Conservation (phyloP, 2,113 vertebrate genomes). For the Platichthys stellatus region DNA sequence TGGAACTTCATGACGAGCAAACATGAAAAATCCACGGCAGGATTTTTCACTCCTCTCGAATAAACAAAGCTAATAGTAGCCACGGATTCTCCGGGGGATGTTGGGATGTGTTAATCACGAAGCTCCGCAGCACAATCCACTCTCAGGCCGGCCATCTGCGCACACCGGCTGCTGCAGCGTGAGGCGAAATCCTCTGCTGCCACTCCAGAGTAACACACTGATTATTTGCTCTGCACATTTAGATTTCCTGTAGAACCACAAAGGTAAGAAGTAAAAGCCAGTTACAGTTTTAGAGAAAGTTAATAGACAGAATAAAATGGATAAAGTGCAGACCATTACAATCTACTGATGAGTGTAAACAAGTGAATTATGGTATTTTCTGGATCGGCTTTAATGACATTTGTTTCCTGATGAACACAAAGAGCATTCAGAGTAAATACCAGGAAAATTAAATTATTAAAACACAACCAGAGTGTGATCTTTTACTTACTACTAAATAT, state of each 20-base stretch:
- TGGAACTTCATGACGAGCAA: conserved; percentile 1
- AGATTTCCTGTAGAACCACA: not conserved
- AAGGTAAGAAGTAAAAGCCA: not conserved
- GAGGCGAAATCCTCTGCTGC: conserved; percentile 40
- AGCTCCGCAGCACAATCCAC: conserved; percentile 73
- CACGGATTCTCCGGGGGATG: conserved; percentile 58
- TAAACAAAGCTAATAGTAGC: conserved; percentile 42
- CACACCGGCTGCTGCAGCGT: conserved; percentile 68
- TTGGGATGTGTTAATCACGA: conserved; percentile 70
- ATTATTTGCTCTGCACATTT: not conserved
- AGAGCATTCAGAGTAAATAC: too few species aligned
- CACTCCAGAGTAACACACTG: conserved; percentile 3
- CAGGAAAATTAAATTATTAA: too few species aligned
- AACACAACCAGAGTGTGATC: too few species aligned
- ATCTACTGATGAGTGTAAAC: too few species aligned
- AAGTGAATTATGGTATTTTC: too few species aligned
- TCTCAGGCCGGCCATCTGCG: conserved; percentile 77
- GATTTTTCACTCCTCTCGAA: conserved; percentile 10
- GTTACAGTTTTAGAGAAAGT: not conserved
- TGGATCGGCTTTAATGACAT: too few species aligned
- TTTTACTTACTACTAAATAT: too few species aligned
- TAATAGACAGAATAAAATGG: not conserved
- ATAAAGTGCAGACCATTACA: too few species aligned
- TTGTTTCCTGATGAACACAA: too few species aligned
- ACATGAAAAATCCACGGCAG: conserved; percentile 24